Evolutionary conservation across 2,797 vertebrate species (phyloP).

Genomic region (Sebastes trivittatus): DNA sequence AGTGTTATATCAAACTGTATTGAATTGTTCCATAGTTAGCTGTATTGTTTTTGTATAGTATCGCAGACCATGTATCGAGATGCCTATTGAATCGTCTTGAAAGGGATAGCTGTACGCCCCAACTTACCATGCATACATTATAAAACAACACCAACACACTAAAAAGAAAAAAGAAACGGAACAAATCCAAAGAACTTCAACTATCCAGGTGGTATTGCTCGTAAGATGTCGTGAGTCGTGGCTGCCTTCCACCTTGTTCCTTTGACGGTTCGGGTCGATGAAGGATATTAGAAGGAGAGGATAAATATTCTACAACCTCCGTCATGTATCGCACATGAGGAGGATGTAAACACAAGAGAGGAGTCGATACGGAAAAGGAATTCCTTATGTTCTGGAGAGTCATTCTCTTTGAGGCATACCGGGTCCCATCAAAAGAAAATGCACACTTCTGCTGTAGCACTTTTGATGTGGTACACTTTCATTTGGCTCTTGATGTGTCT

Average conservation of each 20-base stretch:
- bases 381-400: constrained; percentile 32
- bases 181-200: not conserved
- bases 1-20: no score
- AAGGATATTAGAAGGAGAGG: not conserved
- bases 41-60: no score
- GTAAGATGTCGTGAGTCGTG: not conserved
- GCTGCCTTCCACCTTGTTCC: not conserved
- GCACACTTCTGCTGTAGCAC: constrained; percentile 19
- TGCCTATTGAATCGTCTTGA: no score
- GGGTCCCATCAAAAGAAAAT: constrained; percentile 31
- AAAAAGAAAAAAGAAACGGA: not conserved
- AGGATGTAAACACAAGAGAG: constrained; percentile 23
- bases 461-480: constrained; percentile 45
- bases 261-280: not conserved
- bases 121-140: no score
- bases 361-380: constrained; percentile 9
- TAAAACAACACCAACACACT: no score
- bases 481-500: constrained; percentile 52
- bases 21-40: no score
- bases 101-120: rapidly evolving
- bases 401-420: constrained; percentile 46
- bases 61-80: no score
- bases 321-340: constrained; percentile 59
- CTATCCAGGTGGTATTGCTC: not conserved
- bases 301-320: constrained; percentile 35